Conservation (phyloP, 53 echinoderm and acorn worm species). For the Echinometra lucunter region DNA sequence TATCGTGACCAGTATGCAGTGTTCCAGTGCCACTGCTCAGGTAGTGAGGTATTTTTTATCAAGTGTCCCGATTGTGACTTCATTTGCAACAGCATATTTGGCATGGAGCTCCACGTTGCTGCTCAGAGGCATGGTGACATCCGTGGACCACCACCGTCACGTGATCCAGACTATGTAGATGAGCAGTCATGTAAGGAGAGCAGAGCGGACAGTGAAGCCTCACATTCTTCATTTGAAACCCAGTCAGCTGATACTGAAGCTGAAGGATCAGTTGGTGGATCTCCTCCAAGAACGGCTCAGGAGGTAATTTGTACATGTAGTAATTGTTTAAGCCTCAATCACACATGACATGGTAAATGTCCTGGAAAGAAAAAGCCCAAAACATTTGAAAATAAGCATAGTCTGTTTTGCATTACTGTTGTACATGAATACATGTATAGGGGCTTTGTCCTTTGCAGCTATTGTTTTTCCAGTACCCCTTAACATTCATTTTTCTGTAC, state of each 20-base stretch:
- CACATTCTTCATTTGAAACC: slow-evolving; percentile 94
- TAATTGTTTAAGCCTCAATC: no score
- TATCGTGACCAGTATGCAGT: slow-evolving; percentile 67
- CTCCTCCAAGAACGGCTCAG: slow-evolving; percentile 56
- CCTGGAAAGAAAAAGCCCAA: no score
- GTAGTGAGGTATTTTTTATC: slow-evolving; percentile 81
- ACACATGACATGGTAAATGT: no score
- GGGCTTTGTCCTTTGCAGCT: no score
- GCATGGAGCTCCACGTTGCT: slow-evolving; percentile 88
- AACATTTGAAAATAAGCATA: no score
- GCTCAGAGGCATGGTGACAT: slow-evolving; percentile 83
- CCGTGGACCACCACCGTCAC: slow-evolving; percentile 10
- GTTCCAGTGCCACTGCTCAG: slow-evolving; percentile 87
- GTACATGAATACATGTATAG: no score
- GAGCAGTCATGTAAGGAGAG: slow-evolving; percentile 47
- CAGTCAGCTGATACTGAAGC: slow-evolving; percentile 94
- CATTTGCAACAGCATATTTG: slow-evolving; percentile 91
- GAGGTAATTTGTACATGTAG: no score
- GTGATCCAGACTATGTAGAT: slow-evolving; percentile 13
- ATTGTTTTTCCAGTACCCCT: no score
- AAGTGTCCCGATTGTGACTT: slow-evolving; percentile 94
- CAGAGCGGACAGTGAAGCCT: slow-evolving; percentile 70
- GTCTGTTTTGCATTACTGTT: no score
- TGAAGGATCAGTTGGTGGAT: slow-evolving; percentile 61
- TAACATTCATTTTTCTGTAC: no score